Base-by-base conservation (phyloP, 1,140 invertebrate genomes). In the Chrysoperla carnea region DNA sequence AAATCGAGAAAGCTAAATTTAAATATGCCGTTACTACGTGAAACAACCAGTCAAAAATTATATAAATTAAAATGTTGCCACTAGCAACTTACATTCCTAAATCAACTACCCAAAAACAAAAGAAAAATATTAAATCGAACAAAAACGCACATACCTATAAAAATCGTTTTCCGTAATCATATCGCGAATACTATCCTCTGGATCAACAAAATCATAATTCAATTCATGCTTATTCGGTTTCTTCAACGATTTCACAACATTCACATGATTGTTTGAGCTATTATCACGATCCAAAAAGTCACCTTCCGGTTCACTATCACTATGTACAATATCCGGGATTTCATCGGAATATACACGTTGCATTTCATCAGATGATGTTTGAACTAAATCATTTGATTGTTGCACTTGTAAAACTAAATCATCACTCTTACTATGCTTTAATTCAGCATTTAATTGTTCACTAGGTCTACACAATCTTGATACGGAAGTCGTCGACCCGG, bases 111-210 rank as follows among this genome's bases (percentile, higher is more conserved):
- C 17, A 23, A 23, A 23, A 23, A 23, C 5, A 23, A 23, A 23
- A 23, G 2, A 2, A 23, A 23, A 23, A 3, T 23, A 23, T 23
- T 23, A 3, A 23, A 23, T 23, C 17, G 17, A 23, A 37, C 14
- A 50, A 38, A 44, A 48, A 37, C 38, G 45, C 29, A 50, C 57
- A 48, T 46, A 75, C 73, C 69, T 70, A 54, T 73, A 75, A 44
- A 76, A 64, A 56, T 76, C 73, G 54, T 76, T 75, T 47, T 75
- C 72, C 4, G 69, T 71, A 36, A 76, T 66, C 47, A 76, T 75
- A 50, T 75, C 73, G 29, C 71, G 56, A 43, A 76, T 74, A 46
- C 71, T 74, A 51, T 75, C 71, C 49, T 75, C 72, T 9, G 73
- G 73, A 53, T 75, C 72, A 45, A 75, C 58, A 37, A 63, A 54